Conservation (phyloP, 2,113 vertebrate species). For the Microcebus griseorufus region DNA sequence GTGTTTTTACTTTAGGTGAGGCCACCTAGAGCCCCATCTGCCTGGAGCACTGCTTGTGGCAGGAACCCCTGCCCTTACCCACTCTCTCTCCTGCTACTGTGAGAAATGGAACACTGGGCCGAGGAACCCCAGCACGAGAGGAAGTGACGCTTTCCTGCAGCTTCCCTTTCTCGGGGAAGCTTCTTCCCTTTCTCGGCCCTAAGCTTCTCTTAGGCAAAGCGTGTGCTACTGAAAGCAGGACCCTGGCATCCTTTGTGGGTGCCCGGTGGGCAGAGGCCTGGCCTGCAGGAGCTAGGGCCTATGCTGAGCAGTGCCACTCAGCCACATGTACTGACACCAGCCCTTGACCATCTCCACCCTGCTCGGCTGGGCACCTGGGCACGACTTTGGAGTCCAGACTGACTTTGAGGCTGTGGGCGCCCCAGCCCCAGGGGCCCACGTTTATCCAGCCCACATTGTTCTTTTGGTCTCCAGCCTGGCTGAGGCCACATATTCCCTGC, state of each 20-base stretch:
- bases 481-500: rapidly evolving
- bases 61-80: background rate
- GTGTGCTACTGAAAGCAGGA: background rate
- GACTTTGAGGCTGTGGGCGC: rapidly evolving
- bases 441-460: background rate
- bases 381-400: background rate
- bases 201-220: background rate
- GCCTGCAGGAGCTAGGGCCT: background rate
- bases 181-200: background rate
- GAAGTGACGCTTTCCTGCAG: background rate
- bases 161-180: background rate
- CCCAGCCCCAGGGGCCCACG: background rate
- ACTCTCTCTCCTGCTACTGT: background rate
- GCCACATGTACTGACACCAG: background rate
- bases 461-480: background rate
- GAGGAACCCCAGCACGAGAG: background rate
- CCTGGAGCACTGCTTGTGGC: background rate
- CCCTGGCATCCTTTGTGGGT: background rate
- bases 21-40: background rate
- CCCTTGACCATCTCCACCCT: background rate
- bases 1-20: background rate
- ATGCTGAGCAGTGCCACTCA: background rate
- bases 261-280: background rate
- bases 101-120: background rate
- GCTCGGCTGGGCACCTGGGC: background rate